Conservation (phyloP, 2,797 vertebrate genomes). For the Taenioides sp. region DNA sequence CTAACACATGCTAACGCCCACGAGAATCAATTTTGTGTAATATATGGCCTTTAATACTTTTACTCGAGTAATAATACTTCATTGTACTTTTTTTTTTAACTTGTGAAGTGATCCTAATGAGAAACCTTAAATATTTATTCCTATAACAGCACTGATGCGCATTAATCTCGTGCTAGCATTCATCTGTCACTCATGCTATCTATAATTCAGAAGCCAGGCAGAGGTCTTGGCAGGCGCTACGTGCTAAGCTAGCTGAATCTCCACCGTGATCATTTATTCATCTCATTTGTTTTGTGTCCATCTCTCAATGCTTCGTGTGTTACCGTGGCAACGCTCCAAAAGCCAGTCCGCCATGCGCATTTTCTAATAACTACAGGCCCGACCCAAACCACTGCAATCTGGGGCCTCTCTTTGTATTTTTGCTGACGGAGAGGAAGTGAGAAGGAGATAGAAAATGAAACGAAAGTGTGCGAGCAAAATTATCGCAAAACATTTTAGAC, state of each 20-base stretch:
- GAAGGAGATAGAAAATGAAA: conserved; percentile 29
- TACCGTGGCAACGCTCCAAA: neutral
- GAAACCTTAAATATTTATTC: conserved; percentile 20
- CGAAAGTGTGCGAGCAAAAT: conserved; percentile 29
- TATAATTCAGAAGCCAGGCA: conserved; percentile 63
- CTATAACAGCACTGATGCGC: conserved; percentile 27
- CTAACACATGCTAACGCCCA: too few relatives aligned
- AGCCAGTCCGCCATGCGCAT: conserved; percentile 4
- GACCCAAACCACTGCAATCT: conserved; percentile 56
- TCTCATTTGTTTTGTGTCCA: conserved; percentile 31
- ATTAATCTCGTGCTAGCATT: conserved; percentile 51
- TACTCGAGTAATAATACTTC: neutral
- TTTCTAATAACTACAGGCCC: conserved; percentile 44
- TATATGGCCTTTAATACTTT: neutral
- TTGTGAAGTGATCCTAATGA: neutral
- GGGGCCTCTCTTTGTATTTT: conserved; percentile 42
- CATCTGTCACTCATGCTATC: conserved; percentile 59
- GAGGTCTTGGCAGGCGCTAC: conserved; percentile 42
- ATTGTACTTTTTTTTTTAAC: neutral
- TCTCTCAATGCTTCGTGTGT: neutral
- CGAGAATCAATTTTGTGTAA: too few relatives aligned
- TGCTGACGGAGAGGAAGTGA: conserved; percentile 54
- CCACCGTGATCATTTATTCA: conserved; percentile 44
- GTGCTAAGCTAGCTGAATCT: conserved; percentile 45
- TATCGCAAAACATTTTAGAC: conserved; percentile 39